Base-by-base conservation (phyloP, 2,797 vertebrate genomes). In the Triplophysa bombifrons region DNA sequence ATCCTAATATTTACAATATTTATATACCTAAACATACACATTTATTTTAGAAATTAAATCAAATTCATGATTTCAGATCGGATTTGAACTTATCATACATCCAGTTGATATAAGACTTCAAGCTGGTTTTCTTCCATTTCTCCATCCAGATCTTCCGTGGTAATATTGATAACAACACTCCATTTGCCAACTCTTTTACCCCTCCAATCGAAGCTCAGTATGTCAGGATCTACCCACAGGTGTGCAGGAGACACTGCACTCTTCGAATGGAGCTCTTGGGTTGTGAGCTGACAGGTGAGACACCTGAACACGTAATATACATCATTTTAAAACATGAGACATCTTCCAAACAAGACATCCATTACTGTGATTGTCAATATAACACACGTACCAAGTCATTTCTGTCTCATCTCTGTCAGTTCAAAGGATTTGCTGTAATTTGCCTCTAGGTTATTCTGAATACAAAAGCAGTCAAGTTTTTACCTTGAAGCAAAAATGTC, bases 231-330 rank as follows among this genome's bases (percentile, higher is more conserved):
- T 99, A 99, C 90, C 98, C 98, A 4, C 97, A 99, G 88, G 96
- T 99, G 83, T 99, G 97, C 91, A 93, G 97, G 88, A 95, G 97
- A 83, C 98, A 99, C 87, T 99, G 98, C 75, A 99, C 98, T 0
- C 85, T 99, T 68, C 93, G 98, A 83, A 97, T 99, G 97, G 98
- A 99, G 87, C 95, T 99, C 41, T 95, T 99, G 0, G 98, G 98
- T 66, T 99, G 98, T 80, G 98, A 99, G 86, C 91, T 99, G 11
- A 95, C 97, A 85, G 98, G 98, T 98, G 78, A 86, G 92, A 88
- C 58, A 64, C 46, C 50, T 84, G 77, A 53, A 58, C 13, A 30
- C 46, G 20, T 19, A 68, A 20, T 25, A 68, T 58, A 27, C 34
- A 60, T 67, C 25, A 22, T 60, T 63, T 19, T 67, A 58, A 63